Base-by-base conservation (phyloP, 2,888 invertebrate genomes). In the Oithona nana region DNA sequence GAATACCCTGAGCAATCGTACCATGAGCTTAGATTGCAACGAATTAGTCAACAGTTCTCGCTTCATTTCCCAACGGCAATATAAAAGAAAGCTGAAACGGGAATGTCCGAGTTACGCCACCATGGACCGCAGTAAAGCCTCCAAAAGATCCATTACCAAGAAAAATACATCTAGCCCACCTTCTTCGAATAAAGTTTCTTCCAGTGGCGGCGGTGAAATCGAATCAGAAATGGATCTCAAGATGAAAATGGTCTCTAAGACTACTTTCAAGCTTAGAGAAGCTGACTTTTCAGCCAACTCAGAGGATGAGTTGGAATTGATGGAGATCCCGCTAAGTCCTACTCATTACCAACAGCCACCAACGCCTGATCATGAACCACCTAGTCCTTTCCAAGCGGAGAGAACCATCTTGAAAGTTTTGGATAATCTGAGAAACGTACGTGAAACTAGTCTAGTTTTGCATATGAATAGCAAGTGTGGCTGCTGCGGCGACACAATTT, bases 321-420 rank as follows among this genome's bases (percentile, higher is more conserved):
- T 62, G 62, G 62, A 62, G 28, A 62, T 59, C 28, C 92, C 92
- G 0, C 76, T 86, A 68, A 89, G 88, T 68, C 92, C 92, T 24
- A 87, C 88, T 57, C 86, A 88, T 71, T 90, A 90, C 70, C 80
- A 82, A 61, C 90, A 92, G 74, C 90, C 92, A 13, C 88, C 92
- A 11, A 93, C 92, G 13, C 92, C 92, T 0, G 90, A 92, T 68
- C 90, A 90, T 75, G 90, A 92, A 2, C 92, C 93, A 1, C 93
- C 93, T 0, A 84, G 88, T 11, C 88, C 92, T 2, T 79, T 81
- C 69, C 88, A 89, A 68, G 92, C 93, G 0, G 86, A 88, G 74
- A 82, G 81, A 73, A 83, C 85, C 69, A 93, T 93, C 69, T 86
- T 88, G 71, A 86, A 88, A 54, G 62, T 62, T 8, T 29, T 62